Conservation (phyloP, 2,797 vertebrate species). For the Spinus pinus region DNA sequence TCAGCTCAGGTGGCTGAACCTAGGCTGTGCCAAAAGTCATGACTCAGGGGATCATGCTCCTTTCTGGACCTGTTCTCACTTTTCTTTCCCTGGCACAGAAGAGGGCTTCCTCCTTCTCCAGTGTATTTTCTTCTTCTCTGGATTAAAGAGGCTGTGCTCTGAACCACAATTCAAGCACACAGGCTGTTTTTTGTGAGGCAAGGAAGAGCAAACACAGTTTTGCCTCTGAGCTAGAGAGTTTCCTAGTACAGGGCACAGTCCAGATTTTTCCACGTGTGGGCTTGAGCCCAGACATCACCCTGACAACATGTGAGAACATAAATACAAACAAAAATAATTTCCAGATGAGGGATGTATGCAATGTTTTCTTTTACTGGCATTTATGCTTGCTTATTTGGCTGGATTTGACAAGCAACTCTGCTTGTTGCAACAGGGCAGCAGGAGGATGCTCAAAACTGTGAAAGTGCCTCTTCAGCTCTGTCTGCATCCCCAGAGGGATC, state of each 20-base stretch:
- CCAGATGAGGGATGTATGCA: constrained; percentile 67
- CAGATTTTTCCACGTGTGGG: constrained; percentile 51
- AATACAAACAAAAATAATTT: constrained; percentile 72
- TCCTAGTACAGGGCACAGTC: constrained; percentile 37
- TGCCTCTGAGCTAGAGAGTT: constrained; percentile 32
- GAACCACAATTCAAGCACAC: neutral
- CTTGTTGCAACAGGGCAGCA: constrained; percentile 39
- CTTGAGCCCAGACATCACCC: constrained; percentile 59
- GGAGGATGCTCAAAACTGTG: constrained; percentile 1
- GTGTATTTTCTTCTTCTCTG: neutral
- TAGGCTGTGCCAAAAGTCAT: neutral
- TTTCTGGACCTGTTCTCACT: neutral
- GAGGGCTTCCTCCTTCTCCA: neutral
- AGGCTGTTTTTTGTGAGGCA: neutral
- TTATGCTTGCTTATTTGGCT: constrained; percentile 61
- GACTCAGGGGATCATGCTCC: rapidly evolving
- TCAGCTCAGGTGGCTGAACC: neutral
- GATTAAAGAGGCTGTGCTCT: neutral
- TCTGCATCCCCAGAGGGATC: neutral
- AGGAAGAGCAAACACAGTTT: neutral
- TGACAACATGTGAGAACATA: constrained; percentile 66
- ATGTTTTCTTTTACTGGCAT: constrained; percentile 64
- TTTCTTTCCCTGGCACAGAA: neutral
- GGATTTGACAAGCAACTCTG: neutral
- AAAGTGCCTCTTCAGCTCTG: constrained; percentile 23